Percentiles rank a stretch among this genome's conserved stretches.
Conservation (phyloP, 2,113 vertebrate species). For the Erythrolamprus reginae region DNA sequence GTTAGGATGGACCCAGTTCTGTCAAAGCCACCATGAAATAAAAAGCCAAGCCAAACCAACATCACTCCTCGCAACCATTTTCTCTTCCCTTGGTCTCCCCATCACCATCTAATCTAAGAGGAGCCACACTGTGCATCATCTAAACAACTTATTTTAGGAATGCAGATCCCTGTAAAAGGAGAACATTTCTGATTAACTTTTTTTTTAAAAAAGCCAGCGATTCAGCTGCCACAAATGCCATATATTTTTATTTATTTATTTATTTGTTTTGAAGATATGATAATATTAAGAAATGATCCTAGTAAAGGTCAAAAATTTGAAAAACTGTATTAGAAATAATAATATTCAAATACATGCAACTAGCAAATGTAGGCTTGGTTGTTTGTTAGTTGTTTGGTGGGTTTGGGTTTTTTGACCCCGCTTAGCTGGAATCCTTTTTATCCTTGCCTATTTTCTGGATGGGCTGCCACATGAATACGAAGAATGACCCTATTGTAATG, state of each 20-base stretch:
- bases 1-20: constrained; percentile 49
- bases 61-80: constrained; percentile 19
- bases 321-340: too few species aligned
- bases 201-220: neutral
- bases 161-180: constrained; percentile 31
- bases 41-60: neutral
- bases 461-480: constrained; percentile 46
- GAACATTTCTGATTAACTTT: constrained; percentile 10
- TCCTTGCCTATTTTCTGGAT: constrained; percentile 40
- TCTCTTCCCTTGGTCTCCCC: constrained; percentile 4
- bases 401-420: neutral
- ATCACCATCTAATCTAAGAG: constrained; percentile 26
- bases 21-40: constrained; percentile 50
- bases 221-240: constrained; percentile 33
- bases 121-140: constrained; percentile 39
- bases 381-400: constrained; percentile 17
- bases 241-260: too few species aligned
- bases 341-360: too few species aligned
- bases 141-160: constrained; percentile 2
- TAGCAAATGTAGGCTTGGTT: constrained; percentile 44
- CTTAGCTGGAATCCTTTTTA: constrained; percentile 68
- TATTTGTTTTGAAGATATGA: too few species aligned
- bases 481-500: constrained; percentile 51
- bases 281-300: too few species aligned
- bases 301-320: too few species aligned